A percentile compares a stretch with the other conserved stretches of the same genome.
These are phyloP conservation scores for Microcaecilia unicolor DNA, from an alignment of 2,797 vertebrate species.

Conservation along the genomic window DNA sequence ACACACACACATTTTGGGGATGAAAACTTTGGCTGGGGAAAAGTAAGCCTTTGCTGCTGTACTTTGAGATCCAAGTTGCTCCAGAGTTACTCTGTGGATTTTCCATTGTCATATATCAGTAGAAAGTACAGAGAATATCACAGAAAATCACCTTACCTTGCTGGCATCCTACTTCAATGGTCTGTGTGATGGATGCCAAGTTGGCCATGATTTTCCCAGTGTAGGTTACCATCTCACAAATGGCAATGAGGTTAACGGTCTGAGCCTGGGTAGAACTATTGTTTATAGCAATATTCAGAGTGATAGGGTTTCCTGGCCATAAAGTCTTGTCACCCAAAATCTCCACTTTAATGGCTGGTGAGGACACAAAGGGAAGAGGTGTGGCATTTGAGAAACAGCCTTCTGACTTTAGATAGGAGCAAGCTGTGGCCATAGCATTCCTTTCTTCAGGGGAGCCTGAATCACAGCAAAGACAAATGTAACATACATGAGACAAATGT, in stretches of 20 bases:
- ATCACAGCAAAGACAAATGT: neutral
- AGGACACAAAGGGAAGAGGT: rapidly evolving
- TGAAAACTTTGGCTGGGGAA: too few relatives aligned
- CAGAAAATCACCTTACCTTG: conserved; percentile 19
- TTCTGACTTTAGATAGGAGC: conserved; percentile 1
- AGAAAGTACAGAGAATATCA: too few relatives aligned
- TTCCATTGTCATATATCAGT: too few relatives aligned
- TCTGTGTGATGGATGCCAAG: conserved; percentile 32
- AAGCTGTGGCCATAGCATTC: conserved; percentile 25
- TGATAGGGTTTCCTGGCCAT: conserved; percentile 35
- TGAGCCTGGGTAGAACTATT: conserved; percentile 13
- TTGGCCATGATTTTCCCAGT: conserved; percentile 32
- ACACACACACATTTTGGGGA: too few relatives aligned
- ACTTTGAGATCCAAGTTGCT: too few relatives aligned
- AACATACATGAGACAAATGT: too few relatives aligned
- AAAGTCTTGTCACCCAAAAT: conserved; percentile 15
- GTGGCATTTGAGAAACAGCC: neutral
- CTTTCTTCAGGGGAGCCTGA: conserved; percentile 42
- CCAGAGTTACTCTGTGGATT: too few relatives aligned
- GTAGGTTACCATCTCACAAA: conserved; percentile 45
- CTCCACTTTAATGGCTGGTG: conserved; percentile 16
- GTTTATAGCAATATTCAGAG: conserved; percentile 23
- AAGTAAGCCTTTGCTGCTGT: too few relatives aligned
- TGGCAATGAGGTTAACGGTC: conserved; percentile 20
- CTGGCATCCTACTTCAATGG: conserved; percentile 15